Percentiles rank a stretch among this genome's conserved stretches.
Evolutionary conservation across 2,797 vertebrate species (phyloP).

Genomic region (Squalus acanthias): DNA sequence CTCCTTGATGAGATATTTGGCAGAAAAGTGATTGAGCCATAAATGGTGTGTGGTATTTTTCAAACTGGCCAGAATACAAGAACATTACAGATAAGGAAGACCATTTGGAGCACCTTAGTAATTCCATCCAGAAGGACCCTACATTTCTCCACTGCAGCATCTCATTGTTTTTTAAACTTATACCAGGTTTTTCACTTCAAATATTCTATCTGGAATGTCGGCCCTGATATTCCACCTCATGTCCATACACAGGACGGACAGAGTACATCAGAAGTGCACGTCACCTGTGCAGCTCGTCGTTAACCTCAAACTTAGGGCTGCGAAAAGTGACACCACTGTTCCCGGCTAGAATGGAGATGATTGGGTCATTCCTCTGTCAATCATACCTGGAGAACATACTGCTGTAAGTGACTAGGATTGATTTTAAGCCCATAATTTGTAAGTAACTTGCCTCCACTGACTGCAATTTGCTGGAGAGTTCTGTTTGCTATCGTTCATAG

Average conservation of each 20-base stretch:
- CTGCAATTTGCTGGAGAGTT: no score
- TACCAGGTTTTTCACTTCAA: not conserved
- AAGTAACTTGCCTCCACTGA: no score
- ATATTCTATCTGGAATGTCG: not conserved
- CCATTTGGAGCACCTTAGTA: not conserved
- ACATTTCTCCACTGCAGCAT: not conserved
- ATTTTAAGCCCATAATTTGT: no score
- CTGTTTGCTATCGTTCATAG: no score
- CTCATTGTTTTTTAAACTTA: not conserved
- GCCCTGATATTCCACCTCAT: not conserved
- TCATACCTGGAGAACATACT: no score
- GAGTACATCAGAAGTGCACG: not conserved
- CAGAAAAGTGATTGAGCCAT: not conserved
- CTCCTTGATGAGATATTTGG: not conserved
- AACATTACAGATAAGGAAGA: not conserved
- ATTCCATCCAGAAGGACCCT: not conserved
- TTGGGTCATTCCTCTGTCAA: no score
- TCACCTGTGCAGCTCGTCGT: not conserved
- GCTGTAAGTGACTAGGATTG: no score
- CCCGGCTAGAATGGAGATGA: no score
- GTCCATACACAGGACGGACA: not conserved
- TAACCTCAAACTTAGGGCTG: not conserved
- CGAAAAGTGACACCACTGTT: no score
- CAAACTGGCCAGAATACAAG: not conserved
- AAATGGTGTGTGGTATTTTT: not conserved